Conservation (phyloP, 1,140 invertebrate genomes). For the Drosophila melanica region DNA sequence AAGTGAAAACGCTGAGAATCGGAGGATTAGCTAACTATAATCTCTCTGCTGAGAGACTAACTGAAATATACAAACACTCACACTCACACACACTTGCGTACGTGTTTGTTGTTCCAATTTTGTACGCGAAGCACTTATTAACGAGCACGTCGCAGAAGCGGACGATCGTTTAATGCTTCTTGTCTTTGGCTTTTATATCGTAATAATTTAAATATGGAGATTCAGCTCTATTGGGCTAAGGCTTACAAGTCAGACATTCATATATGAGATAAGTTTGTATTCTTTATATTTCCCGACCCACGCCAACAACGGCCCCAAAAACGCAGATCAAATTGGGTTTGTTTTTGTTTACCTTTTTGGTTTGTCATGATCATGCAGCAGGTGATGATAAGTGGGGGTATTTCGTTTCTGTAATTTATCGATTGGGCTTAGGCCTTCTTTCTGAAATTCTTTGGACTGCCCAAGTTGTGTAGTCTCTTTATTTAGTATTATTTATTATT, state of each 20-base stretch:
- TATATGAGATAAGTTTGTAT: constrained; percentile 5
- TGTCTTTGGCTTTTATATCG: constrained; percentile 52
- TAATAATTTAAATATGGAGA: constrained; percentile 15
- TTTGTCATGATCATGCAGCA: neutral
- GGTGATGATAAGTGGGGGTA: constrained; percentile 4
- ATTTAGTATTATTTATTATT: constrained; percentile 46
- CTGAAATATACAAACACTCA: constrained; percentile 11
- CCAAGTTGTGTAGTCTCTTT: constrained; percentile 27
- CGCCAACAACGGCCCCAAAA: constrained; percentile 22
- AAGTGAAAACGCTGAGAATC: constrained; percentile 72
- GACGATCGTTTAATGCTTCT: constrained; percentile 34
- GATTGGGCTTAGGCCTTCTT: neutral
- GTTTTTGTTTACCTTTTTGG: constrained; percentile 27
- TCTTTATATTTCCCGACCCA: constrained; percentile 22
- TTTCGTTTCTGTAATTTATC: neutral
- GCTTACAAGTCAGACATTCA: neutral
- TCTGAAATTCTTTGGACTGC: neutral
- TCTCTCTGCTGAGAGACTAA: constrained; percentile 12
- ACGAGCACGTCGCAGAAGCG: constrained; percentile 55
- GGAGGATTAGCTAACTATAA: constrained; percentile 41
- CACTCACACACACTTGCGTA: constrained; percentile 34
- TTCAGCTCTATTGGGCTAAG: constrained; percentile 1
- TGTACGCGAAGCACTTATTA: constrained; percentile 51
- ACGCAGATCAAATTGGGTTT: constrained; percentile 16
- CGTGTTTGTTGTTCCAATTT: constrained; percentile 64